Conservation (phyloP, 2,888 invertebrate genomes). For the Stenurella melanura region DNA sequence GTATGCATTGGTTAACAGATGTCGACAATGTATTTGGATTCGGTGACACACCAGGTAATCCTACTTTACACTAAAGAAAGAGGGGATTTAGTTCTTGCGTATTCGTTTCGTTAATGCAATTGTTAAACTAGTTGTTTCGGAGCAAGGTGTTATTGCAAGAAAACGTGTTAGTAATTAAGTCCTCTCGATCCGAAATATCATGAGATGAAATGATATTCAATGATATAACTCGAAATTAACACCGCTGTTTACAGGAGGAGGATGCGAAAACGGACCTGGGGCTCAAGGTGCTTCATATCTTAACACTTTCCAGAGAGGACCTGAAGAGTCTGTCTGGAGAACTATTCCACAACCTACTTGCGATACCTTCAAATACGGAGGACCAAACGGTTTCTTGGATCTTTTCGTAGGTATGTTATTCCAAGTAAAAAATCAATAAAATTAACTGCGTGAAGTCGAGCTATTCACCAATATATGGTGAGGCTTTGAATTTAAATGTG, state of each 20-base stretch:
- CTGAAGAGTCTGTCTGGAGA: constrained; percentile 60
- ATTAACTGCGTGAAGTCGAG: too few species aligned
- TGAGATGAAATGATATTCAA: too few species aligned
- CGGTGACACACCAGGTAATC: constrained; percentile 48
- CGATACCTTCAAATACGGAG: constrained; percentile 57
- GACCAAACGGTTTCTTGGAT: constrained; percentile 56
- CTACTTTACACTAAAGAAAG: background rate
- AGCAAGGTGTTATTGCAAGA: too few species aligned
- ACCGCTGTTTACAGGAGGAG: background rate
- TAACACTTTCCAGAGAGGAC: constrained; percentile 60
- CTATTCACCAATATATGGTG: too few species aligned
- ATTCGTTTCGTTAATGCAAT: too few species aligned
- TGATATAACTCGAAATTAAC: too few species aligned
- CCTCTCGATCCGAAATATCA: too few species aligned
- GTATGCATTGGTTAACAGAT: constrained; percentile 60
- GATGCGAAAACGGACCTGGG: constrained; percentile 49
- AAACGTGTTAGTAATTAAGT: too few species aligned
- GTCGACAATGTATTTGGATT: constrained; percentile 54
- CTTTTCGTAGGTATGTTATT: constrained; percentile 37
- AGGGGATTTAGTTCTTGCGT: too few species aligned
- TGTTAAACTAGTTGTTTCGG: too few species aligned
- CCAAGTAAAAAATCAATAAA: background rate
- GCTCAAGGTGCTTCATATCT: constrained; percentile 56
- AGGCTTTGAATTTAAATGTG: too few species aligned
- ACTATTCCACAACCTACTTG: constrained; percentile 61